These are phyloP conservation scores for Hypsibius dujardini DNA, from an alignment of 1,140 invertebrate species.

Conservation along the genomic window DNA sequence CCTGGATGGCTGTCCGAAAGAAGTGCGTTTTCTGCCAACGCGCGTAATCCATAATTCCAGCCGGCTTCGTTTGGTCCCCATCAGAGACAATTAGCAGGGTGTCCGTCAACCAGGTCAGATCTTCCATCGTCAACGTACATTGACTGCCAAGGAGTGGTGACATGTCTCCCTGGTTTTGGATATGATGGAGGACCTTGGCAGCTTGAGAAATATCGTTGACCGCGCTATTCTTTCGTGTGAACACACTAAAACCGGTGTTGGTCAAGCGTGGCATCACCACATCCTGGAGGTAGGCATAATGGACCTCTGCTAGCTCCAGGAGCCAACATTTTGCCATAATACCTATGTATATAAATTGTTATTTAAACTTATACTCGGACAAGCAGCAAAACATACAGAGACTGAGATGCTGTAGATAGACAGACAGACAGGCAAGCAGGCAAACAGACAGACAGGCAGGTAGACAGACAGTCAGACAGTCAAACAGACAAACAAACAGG, in stretches of 20 bases:
- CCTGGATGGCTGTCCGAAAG: background rate
- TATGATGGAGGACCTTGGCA: background rate
- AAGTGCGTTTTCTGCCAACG: background rate
- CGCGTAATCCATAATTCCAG: background rate
- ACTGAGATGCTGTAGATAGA: no score
- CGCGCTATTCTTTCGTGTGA: background rate
- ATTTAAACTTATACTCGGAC: background rate
- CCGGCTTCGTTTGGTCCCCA: background rate
- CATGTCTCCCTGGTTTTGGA: background rate
- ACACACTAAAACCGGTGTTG: constrained; percentile 5
- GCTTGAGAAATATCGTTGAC: background rate
- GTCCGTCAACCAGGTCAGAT: constrained; percentile 3
- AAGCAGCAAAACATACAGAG: background rate
- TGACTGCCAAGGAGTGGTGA: background rate
- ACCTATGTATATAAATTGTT: constrained; percentile 3
- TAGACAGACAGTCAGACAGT: no score
- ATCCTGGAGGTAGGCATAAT: background rate
- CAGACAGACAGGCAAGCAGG: no score
- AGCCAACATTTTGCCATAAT: constrained; percentile 11
- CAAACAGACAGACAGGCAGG: no score
- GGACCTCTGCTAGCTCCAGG: constrained; percentile 6
- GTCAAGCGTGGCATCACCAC: background rate
- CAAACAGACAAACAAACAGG: no score
- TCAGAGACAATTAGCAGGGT: background rate
- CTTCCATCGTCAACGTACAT: background rate